These are phyloP conservation scores for Campoplex nolae DNA, from an alignment of 2,888 invertebrate genomes.

Conservation along the genomic window DNA sequence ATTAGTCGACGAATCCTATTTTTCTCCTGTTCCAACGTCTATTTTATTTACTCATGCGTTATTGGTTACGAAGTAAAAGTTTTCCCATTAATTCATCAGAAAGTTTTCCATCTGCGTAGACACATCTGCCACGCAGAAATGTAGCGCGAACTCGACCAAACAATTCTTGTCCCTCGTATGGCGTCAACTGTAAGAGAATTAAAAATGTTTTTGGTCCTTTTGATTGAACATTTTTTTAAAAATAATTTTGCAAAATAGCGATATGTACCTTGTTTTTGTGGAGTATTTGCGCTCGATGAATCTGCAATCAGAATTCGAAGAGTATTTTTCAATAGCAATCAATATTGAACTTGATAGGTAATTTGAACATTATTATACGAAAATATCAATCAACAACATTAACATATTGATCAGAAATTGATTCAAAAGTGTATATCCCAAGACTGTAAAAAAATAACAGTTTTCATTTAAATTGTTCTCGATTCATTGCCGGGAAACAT, in stretches of 20 bases:
- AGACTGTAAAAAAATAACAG: neutral
- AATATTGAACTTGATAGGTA: neutral
- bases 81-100: constrained; percentile 85
- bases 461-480: neutral
- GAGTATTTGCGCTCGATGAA: constrained; percentile 86
- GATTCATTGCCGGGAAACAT: neutral
- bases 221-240: neutral
- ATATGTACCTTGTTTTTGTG: constrained; percentile 89
- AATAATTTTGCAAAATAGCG: neutral
- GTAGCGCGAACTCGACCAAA: constrained; percentile 89
- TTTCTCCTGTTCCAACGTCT: neutral
- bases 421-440: neutral
- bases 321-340: neutral
- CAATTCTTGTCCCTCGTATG: constrained; percentile 87
- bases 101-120: constrained; percentile 85
- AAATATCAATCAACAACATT: neutral
- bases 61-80: constrained; percentile 82
- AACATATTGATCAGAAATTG: neutral
- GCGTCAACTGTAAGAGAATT: constrained; percentile 86
- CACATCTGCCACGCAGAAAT: constrained; percentile 88
- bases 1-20: neutral
- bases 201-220: neutral
- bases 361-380: neutral
- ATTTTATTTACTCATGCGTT: neutral
- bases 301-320: constrained; percentile 71